Percentiles rank a stretch among this genome's conserved stretches.
These are phyloP conservation scores for Marasmarcha lunaedactyla DNA, from an alignment of 2,888 invertebrate genomes.

Conservation along the genomic window DNA sequence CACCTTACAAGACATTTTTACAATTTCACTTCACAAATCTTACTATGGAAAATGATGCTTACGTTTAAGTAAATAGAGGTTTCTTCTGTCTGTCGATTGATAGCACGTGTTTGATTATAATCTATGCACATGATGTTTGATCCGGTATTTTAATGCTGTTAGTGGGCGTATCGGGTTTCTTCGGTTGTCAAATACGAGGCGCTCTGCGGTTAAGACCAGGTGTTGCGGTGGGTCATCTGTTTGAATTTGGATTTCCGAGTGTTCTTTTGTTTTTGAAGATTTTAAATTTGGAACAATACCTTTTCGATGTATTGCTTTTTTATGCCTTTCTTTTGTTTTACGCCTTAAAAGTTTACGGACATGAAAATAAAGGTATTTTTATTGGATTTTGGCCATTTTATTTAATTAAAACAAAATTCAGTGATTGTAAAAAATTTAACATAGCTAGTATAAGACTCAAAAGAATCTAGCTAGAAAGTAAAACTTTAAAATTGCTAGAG, in stretches of 20 bases:
- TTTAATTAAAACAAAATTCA: too few species aligned
- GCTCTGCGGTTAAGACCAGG: slow-evolving; percentile 12
- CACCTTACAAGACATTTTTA: background rate
- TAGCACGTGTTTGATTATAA: slow-evolving; percentile 50
- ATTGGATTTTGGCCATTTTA: too few species aligned
- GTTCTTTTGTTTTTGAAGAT: too few species aligned
- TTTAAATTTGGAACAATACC: too few species aligned
- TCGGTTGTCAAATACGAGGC: slow-evolving; percentile 12
- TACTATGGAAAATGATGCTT: slow-evolving; percentile 6
- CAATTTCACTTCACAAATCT: background rate
- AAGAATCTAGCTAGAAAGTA: too few species aligned
- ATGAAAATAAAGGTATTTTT: too few species aligned
- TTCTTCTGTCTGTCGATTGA: background rate
- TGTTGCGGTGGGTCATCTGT: slow-evolving; percentile 12
- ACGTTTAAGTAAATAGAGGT: background rate
- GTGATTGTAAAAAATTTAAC: too few species aligned
- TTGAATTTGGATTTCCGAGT: slow-evolving; percentile 4
- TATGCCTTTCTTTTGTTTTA: too few species aligned
- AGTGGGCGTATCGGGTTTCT: slow-evolving; percentile 62
- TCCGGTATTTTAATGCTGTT: slow-evolving; percentile 54
- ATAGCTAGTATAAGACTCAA: too few species aligned
- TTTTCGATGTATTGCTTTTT: too few species aligned
- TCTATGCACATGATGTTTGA: slow-evolving; percentile 58
- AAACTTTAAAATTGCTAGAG: too few species aligned
- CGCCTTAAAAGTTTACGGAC: too few species aligned